Conservation (phyloP, 2,797 vertebrate genomes). For the Crocodylus rhombifer region DNA sequence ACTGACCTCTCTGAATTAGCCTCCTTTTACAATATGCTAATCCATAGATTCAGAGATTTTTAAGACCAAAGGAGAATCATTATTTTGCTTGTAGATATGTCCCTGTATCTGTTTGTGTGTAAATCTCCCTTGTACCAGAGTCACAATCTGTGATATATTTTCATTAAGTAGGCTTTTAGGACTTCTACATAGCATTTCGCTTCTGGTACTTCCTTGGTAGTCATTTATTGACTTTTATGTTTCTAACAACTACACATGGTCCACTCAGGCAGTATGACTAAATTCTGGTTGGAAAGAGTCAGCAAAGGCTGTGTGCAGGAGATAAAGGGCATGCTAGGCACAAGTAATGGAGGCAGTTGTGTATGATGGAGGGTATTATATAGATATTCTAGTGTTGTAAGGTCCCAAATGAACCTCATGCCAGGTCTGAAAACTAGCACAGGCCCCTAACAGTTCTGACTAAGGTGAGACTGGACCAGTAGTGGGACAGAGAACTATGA, state of each 20-base stretch:
- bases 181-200: conserved; percentile 3
- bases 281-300: neutral
- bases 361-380: neutral
- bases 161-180: conserved; percentile 13
- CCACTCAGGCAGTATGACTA: neutral
- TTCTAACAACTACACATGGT: neutral
- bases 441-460: neutral
- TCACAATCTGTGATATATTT: neutral
- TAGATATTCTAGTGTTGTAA: neutral
- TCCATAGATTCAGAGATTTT: conserved; percentile 3
- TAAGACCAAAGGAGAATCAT: neutral
- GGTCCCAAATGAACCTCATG: neutral
- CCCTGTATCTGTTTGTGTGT: neutral
- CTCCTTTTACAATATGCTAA: neutral
- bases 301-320: neutral
- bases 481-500: neutral
- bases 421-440: no score
- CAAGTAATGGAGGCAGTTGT: neutral
- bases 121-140: conserved; percentile 5
- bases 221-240: neutral
- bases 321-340: neutral
- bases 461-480: neutral
- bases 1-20: no score
- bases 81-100: neutral
- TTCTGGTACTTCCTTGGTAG: conserved; percentile 6